A percentile compares a stretch with the other conserved stretches of the same genome.
These are phyloP conservation scores for Python bivittatus DNA, from an alignment of 2,113 vertebrate genomes.

Conservation along the genomic window DNA sequence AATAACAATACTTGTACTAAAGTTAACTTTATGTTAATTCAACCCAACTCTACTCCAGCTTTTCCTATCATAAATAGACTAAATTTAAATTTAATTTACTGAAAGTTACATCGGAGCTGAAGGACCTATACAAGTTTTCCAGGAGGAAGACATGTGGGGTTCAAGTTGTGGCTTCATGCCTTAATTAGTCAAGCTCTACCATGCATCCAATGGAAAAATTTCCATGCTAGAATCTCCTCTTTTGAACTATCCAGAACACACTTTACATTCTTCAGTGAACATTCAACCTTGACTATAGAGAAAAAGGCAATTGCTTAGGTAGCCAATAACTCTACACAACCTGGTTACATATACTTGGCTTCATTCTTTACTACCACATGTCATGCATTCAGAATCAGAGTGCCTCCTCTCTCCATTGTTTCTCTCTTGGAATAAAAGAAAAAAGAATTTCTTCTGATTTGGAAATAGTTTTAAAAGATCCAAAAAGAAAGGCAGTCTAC, in stretches of 20 bases:
- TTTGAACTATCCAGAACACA: no score
- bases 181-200: neutral
- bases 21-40: neutral
- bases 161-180: neutral
- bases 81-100: neutral
- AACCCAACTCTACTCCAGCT: neutral
- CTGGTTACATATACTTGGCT: neutral
- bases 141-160: neutral
- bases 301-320: neutral
- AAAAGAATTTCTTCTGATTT: no score
- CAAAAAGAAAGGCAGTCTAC: neutral
- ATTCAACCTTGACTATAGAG: neutral
- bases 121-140: neutral
- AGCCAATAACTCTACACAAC: neutral
- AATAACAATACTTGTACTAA: neutral
- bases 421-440: no score
- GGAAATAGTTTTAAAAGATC: neutral
- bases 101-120: neutral
- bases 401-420: no score
- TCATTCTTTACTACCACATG: neutral
- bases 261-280: neutral
- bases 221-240: neutral
- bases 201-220: neutral
- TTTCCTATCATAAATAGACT: neutral
- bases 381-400: neutral